These are phyloP conservation scores for Heliconius congener DNA, from an alignment of 1,140 invertebrate genomes.

Conservation along the genomic window DNA sequence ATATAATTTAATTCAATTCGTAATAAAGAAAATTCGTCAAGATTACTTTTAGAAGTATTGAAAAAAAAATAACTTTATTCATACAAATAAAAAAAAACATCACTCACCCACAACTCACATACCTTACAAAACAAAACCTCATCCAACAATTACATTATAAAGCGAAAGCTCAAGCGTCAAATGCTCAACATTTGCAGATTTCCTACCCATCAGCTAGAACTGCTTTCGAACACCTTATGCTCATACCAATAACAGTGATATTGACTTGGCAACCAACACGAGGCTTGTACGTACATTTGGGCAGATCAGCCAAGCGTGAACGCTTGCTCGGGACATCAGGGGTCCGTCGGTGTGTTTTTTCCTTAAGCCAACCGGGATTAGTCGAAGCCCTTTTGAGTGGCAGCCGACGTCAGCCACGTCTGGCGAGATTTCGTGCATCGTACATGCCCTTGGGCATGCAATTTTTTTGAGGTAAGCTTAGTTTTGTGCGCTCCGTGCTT, in stretches of 20 bases:
- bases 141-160: slow-evolving; percentile 75
- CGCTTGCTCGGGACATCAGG: slow-evolving; percentile 71
- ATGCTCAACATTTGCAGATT: slow-evolving; percentile 53
- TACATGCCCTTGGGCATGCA: slow-evolving; percentile 46
- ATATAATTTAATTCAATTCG: too few species aligned
- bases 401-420: slow-evolving; percentile 75
- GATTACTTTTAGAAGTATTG: too few species aligned
- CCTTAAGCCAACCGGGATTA: slow-evolving; percentile 77
- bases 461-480: slow-evolving; percentile 31
- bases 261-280: background rate
- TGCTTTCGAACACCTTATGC: slow-evolving; percentile 1
- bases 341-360: slow-evolving; percentile 74
- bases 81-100: slow-evolving; percentile 3
- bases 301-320: slow-evolving; percentile 63
- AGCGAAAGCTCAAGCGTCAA: slow-evolving; percentile 74
- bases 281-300: background rate
- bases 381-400: slow-evolving; percentile 77
- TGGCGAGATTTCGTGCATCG: slow-evolving; percentile 57
- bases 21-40: too few species aligned
- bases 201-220: background rate
- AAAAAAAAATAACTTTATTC: too few species aligned
- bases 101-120: slow-evolving; percentile 42
- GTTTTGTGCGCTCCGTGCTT: background rate
- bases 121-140: slow-evolving; percentile 49
- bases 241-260: background rate